Evolutionary conservation across 30 jellyfish, hydroid and myxozoan genomes (phyloP).

Genomic region (Hydractinia echinata): DNA sequence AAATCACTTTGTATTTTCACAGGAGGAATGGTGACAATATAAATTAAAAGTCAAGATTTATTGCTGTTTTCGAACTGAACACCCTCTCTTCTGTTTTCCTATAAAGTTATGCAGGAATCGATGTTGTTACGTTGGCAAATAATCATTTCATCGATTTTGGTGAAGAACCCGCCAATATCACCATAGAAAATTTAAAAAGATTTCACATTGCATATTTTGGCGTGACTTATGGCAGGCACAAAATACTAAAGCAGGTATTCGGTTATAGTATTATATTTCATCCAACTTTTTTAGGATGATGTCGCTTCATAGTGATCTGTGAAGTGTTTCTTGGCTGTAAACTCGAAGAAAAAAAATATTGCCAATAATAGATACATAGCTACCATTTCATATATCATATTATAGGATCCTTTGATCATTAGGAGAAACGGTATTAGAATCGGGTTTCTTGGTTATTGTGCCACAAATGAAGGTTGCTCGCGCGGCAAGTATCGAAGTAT

Average conservation of each 20-base stretch:
- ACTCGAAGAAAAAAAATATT: no score
- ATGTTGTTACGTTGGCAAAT: conserved; percentile 45
- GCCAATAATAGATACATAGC: no score
- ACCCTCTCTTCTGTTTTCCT: no score
- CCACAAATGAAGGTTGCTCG: conserved; percentile 33
- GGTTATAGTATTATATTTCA: no score
- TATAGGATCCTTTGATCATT: conserved; percentile 37
- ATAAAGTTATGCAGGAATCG: conserved; percentile 52
- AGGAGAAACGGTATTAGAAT: conserved; percentile 42
- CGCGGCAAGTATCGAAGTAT: not conserved
- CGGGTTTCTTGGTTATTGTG: conserved; percentile 64
- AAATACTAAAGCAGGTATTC: conserved; percentile 21
- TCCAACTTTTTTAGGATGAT: no score
- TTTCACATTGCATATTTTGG: conserved; percentile 48
- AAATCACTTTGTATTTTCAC: no score
- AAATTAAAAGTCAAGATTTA: no score
- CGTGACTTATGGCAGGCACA: conserved; percentile 5
- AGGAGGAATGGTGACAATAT: no score
- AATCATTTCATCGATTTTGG: conserved; percentile 60
- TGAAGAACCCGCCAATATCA: conserved; percentile 36
- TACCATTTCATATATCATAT: not conserved
- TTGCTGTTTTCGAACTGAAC: no score
- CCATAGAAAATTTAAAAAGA: conserved; percentile 27
- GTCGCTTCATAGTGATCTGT: no score
- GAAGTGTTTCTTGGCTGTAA: no score